Evolutionary conservation across 2,888 invertebrate genomes (phyloP).

Genomic region (Fragum whitleyi): DNA sequence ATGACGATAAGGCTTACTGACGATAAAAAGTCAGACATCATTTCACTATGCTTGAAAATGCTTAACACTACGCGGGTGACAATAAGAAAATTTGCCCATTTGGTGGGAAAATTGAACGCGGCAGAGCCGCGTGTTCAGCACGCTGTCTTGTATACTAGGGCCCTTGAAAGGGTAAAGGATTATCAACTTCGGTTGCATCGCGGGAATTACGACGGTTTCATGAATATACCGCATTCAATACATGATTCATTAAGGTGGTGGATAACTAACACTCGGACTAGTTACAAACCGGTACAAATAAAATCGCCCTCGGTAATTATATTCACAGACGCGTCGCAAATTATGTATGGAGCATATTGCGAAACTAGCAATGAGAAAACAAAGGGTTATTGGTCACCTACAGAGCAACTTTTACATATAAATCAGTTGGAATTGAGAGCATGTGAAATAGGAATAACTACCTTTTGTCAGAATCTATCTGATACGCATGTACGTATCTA

Average conservation of each 20-base stretch:
- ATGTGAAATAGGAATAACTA: neutral
- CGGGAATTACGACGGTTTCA: slow-evolving; percentile 43
- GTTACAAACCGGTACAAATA: slow-evolving; percentile 29
- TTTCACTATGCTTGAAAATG: neutral
- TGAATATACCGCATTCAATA: slow-evolving; percentile 6
- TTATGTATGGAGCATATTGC: neutral
- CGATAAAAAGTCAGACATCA: neutral
- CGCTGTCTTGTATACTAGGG: slow-evolving; percentile 40
- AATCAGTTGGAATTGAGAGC: neutral
- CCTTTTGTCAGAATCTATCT: neutral
- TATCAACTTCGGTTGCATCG: slow-evolving; percentile 13
- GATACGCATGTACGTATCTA: neutral
- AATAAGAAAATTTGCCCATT: slow-evolving; percentile 41
- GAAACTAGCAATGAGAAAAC: neutral
- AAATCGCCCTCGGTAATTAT: slow-evolving; percentile 7
- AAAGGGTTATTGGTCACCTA: neutral
- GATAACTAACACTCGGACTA: slow-evolving; percentile 33
- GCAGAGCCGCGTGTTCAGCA: slow-evolving; percentile 46
- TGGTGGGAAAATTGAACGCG: slow-evolving; percentile 54
- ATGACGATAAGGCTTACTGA: neutral
- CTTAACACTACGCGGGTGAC: slow-evolving; percentile 11
- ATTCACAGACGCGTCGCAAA: neutral
- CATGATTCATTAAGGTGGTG: slow-evolving; percentile 42
- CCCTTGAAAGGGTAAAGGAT: neutral
- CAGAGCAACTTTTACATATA: neutral